A percentile compares a stretch with the other conserved stretches of the same genome.
Conservation (phyloP, 2,797 vertebrate genomes). For the Lagorchestes hirsutus region DNA sequence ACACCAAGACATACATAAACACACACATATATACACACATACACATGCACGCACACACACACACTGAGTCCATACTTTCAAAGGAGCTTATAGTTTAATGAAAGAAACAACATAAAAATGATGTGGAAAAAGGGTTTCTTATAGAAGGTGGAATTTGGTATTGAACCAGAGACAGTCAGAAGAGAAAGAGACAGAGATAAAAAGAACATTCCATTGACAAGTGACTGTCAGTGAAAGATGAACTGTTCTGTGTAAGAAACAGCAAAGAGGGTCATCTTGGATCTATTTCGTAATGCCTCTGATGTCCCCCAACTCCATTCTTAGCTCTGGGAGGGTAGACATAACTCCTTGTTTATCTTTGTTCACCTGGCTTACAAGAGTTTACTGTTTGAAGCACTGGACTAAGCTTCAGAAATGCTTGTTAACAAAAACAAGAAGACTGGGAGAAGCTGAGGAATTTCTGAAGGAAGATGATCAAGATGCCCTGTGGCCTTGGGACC, state of each 20-base stretch:
- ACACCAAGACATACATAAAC: no score
- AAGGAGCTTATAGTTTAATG: no score
- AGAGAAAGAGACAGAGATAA: neutral
- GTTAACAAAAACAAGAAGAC: neutral
- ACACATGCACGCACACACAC: no score
- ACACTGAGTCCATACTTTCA: no score
- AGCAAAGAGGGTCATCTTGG: neutral
- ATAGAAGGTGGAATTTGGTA: neutral
- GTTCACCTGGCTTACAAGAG: neutral
- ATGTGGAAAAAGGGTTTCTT: neutral
- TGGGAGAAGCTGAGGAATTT: neutral
- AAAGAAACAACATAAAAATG: no score
- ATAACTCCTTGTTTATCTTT: neutral
- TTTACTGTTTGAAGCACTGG: neutral
- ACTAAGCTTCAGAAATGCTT: neutral
- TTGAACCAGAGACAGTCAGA: neutral
- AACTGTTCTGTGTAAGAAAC: neutral
- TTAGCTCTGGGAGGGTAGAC: neutral
- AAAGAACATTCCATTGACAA: neutral
- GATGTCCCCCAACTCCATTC: neutral
- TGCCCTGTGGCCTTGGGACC: neutral
- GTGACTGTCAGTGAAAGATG: neutral
- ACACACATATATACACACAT: no score
- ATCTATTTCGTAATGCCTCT: neutral
- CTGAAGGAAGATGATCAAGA: neutral